Base-by-base conservation (phyloP, 2,888 invertebrate genomes). In the Trisateles emortualis region DNA sequence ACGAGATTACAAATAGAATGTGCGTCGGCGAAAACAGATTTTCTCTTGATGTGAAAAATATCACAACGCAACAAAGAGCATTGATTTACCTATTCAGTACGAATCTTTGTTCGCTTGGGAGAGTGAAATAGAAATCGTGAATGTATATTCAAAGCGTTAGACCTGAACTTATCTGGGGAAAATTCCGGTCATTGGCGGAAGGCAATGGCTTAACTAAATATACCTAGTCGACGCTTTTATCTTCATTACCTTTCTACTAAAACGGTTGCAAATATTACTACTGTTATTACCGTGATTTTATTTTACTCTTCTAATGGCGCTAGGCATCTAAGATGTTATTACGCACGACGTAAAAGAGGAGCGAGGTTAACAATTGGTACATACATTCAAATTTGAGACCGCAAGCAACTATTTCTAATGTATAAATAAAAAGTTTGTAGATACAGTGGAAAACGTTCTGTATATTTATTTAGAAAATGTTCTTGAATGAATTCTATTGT, bases 161-260 rank as follows among this genome's bases (percentile, higher is more conserved):
- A 76, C 68, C 70, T 76, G 78, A 83, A 84, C 81, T 88, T 88
- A 88, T 88, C 88, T 70, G 68, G n/a, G n/a, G 62, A 71, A 71
- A 81, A 84, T 88, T 84, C 86, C 86, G 83, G 84, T 83, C 86
- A 87, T 86, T 87, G 83, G 76, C 83, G 61, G 57, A 70, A 73
- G 72, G 76, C 72, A 76, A 79, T 78, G 75, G 68, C 69, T 66
- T 67, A 78, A 75, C 76, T 75, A 72, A 78, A 74, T 78, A 75
- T 76, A n/a, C n/a, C n/a, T n/a, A 75, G 71, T 67, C 69, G 74
- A 70, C 78, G 78, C 70, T 81, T 80, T 80, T 59, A 66, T 68
- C 72, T 65, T 72, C 73, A 75, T 78, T 78, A 77, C 72, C 72
- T 74, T 55, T 44, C 50, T 61, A 33, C 38, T 49, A 40, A 40